Conservation (phyloP, 2,113 vertebrate genomes). For the Paralichthys olivaceus region DNA sequence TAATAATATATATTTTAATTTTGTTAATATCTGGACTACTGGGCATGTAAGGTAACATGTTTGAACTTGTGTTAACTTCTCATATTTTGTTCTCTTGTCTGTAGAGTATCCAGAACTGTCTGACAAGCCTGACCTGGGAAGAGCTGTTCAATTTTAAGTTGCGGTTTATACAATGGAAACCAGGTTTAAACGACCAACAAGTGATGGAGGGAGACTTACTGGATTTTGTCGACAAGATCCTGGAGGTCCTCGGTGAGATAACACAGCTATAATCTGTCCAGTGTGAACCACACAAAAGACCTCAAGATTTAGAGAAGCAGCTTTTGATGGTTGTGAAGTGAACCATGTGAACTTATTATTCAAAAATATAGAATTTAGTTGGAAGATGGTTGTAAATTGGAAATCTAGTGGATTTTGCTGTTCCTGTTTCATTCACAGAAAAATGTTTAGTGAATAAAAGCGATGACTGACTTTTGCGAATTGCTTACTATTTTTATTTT, state of each 20-base stretch:
- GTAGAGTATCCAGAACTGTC: conserved; percentile 61
- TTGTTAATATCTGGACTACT: not conserved
- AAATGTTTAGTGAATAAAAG: not conserved
- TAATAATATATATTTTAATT: too few species aligned
- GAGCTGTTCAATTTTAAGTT: conserved; percentile 63
- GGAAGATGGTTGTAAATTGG: not conserved
- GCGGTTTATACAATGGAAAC: conserved; percentile 25
- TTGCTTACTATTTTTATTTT: not conserved
- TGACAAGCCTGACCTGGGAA: conserved; percentile 11
- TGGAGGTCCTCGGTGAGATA: conserved; percentile 69
- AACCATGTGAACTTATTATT: not conserved
- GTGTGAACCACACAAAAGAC: not conserved
- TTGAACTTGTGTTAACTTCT: not conserved
- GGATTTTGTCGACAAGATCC: conserved; percentile 76
- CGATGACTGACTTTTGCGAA: too few species aligned
- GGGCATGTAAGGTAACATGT: not conserved
- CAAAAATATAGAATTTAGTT: not conserved
- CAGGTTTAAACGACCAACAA: not conserved
- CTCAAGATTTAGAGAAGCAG: not conserved
- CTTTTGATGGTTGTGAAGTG: not conserved
- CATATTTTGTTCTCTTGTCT: conserved; percentile 14
- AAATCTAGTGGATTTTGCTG: not conserved
- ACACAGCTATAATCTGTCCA: not conserved
- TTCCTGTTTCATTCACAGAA: not conserved
- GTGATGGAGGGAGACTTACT: conserved; percentile 72